These are phyloP conservation scores for Camelus dromedarius DNA, from an alignment of 2,113 vertebrate species.

Conservation along the genomic window DNA sequence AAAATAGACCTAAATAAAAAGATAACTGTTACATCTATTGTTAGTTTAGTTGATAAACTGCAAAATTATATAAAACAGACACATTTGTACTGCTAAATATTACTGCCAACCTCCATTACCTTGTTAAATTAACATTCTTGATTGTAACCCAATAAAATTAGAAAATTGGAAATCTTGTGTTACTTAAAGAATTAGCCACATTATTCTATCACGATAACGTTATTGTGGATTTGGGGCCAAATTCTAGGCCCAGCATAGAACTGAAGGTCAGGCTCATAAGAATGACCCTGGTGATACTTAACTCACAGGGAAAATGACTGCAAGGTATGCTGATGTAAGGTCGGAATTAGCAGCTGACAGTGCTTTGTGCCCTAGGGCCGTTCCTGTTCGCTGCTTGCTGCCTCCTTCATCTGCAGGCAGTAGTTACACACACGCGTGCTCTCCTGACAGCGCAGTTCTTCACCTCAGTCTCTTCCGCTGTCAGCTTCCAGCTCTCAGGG, in stretches of 20 bases:
- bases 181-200: constrained; percentile 57
- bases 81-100: constrained; percentile 52
- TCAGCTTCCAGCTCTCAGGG: not conserved
- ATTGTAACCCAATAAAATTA: constrained; percentile 50
- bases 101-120: not conserved
- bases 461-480: not conserved
- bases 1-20: constrained; percentile 67
- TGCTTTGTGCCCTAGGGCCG: not conserved
- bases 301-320: not conserved
- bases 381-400: not conserved
- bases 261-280: constrained; percentile 40
- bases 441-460: not conserved
- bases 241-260: constrained; percentile 34
- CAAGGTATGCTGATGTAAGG: not conserved
- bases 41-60: constrained; percentile 48
- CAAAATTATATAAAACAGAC: constrained; percentile 48
- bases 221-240: not conserved
- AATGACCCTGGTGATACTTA: not conserved
- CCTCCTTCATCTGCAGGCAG: not conserved
- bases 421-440: not conserved
- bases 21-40: constrained; percentile 55
- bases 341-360: not conserved
- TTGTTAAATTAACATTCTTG: constrained; percentile 60
- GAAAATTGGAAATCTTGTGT: constrained; percentile 64
- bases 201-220: constrained; percentile 46